phyloP scores from a whole-genome alignment of 2,888 invertebrate genomes.

The Patella depressa region DNA sequence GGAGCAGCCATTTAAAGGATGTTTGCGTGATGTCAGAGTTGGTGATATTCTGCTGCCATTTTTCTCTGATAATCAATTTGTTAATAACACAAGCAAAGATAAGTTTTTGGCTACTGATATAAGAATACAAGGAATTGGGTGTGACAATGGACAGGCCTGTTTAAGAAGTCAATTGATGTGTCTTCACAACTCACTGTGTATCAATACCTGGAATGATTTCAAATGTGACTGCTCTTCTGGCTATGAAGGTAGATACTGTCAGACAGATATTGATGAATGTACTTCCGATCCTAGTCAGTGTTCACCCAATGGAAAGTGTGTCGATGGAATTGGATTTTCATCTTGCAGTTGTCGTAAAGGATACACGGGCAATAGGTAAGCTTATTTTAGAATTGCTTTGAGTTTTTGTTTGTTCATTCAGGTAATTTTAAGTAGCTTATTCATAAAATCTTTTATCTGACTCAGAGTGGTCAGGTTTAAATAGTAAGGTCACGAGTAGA shows the following conservation, averaged over 20 bases:
- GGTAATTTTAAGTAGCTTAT: neutral
- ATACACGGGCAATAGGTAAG: conserved; percentile 56
- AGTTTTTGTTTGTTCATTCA: conserved; percentile 4
- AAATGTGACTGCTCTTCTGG: conserved; percentile 61
- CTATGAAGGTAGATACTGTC: conserved; percentile 55
- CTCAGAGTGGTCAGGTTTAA: too few species aligned
- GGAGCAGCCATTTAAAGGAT: conserved; percentile 79
- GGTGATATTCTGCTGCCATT: conserved; percentile 87
- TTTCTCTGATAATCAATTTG: conserved; percentile 76
- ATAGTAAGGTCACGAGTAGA: too few species aligned
- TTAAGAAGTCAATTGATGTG: conserved; percentile 71
- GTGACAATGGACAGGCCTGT: conserved; percentile 29
- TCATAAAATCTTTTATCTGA: too few species aligned
- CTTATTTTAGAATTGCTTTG: neutral
- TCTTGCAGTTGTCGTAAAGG: conserved; percentile 57
- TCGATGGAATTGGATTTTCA: conserved; percentile 46
- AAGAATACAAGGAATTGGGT: neutral
- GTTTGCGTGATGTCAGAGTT: conserved; percentile 88
- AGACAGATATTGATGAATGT: conserved; percentile 85
- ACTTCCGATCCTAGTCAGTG: conserved; percentile 76
- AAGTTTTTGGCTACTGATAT: conserved; percentile 35
- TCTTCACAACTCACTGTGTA: conserved; percentile 77
- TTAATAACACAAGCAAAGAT: conserved; percentile 48
- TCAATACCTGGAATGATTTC: conserved; percentile 56
- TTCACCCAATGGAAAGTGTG: conserved; percentile 47